Percentiles rank a stretch among this genome's conserved stretches.
Evolutionary conservation across 2,113 vertebrate genomes (phyloP).

Genomic region (Parus major): DNA sequence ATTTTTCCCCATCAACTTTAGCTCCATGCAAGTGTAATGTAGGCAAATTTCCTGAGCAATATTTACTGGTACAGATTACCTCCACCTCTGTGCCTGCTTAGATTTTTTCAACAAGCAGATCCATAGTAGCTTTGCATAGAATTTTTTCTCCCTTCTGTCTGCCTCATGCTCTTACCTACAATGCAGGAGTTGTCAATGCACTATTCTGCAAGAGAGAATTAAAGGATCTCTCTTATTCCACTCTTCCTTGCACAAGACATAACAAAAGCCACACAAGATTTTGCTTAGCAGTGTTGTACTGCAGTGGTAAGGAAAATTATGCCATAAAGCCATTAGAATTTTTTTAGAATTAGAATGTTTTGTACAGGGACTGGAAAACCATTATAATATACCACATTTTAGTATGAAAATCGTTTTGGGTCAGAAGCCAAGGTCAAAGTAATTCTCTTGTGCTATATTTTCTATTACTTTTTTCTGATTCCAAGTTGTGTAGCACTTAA

Average conservation of each 20-base stretch:
- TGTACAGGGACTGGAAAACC: background rate
- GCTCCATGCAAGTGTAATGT: background rate
- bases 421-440: background rate
- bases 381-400: background rate
- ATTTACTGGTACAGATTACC: background rate
- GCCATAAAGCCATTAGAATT: background rate
- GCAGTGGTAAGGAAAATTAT: background rate
- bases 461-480: background rate
- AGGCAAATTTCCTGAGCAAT: background rate
- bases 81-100: background rate
- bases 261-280: background rate
- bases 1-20: background rate
- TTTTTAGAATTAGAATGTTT: background rate
- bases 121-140: background rate
- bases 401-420: background rate
- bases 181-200: background rate
- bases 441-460: background rate
- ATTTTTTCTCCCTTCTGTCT: background rate
- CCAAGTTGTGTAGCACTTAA: background rate
- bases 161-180: background rate
- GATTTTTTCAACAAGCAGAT: background rate
- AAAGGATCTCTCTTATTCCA: background rate
- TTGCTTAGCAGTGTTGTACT: background rate
- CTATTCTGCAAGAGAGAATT: background rate
- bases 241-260: background rate